Base-by-base conservation (phyloP, 2,797 vertebrate genomes). In the Microchirus variegatus region DNA sequence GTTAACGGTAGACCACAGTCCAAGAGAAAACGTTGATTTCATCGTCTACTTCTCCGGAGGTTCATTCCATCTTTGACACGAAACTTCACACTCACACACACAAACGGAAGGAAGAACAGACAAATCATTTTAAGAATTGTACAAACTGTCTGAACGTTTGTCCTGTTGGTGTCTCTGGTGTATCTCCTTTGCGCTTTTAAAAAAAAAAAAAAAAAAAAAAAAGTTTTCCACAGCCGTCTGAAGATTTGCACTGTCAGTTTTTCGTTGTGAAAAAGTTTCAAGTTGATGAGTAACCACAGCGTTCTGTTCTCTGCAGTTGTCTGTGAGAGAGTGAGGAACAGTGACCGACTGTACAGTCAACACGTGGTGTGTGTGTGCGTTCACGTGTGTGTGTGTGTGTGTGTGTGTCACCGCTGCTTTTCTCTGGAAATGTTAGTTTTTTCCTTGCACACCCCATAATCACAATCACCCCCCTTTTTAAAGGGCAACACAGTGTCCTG, bases 181-280 rank as follows among this genome's bases (percentile, higher is more conserved):
- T 82, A 14, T 81, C 63, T 63, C 73, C 60, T 86, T 66, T 58
- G 57, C 69, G 85, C 73, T 83, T 67, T 55, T 78, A 78, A 84
- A 3, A 26, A 26, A 26, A 26, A 26, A 71, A n/a, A n/a, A n/a
- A n/a, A n/a, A n/a, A n/a, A n/a, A n/a, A n/a, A n/a, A n/a, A n/a
- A n/a, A 74, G 72, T 80, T 75, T 49, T 75, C 78, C 79, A 60
- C 80, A 78, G 78, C 80, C 53, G 72, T 85, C 80, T 61, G 67
- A 83, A 78, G 62, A 78, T 88, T 89, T 89, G 87, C 85, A 87
- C 85, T 86, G 83, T 90, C 64, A 45, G 72, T 84, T 78, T 72
- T 80, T 88, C 74, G 18, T 59, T 77, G 71, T 88, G 70, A 3
- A 84, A 85, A 73, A 80, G 81, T 71, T 86, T 77, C 52, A 19